These are phyloP conservation scores for Podarcis muralis DNA, from an alignment of 2,113 vertebrate genomes.

Conservation along the genomic window DNA sequence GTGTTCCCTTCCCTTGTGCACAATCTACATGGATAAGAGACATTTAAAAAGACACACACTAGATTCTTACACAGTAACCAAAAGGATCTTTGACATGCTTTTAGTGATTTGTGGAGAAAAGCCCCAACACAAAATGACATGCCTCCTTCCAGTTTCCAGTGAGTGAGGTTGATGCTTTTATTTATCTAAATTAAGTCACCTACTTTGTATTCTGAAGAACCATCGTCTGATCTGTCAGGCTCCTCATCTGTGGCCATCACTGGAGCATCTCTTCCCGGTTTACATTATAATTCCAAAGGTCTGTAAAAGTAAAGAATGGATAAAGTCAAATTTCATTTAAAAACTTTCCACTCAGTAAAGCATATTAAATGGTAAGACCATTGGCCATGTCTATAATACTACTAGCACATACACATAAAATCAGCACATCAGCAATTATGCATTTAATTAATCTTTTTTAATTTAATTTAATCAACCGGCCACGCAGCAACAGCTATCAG, in stretches of 20 bases:
- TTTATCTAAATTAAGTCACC: not conserved
- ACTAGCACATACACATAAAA: not conserved
- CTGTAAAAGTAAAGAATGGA: slow-evolving; percentile 40
- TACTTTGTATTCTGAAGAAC: slow-evolving; percentile 28
- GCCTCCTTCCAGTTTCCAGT: not conserved
- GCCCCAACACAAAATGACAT: not conserved
- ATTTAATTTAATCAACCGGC: too few species aligned
- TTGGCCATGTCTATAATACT: not conserved
- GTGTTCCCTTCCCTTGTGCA: not conserved
- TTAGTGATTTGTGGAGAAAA: not conserved
- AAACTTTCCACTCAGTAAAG: slow-evolving; percentile 3
- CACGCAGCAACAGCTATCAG: not conserved
- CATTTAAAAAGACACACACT: not conserved
- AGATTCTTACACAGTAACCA: not conserved
- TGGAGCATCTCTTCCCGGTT: slow-evolving; percentile 10
- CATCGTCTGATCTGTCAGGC: not conserved
- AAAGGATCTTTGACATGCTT: not conserved
- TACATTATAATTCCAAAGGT: slow-evolving; percentile 48
- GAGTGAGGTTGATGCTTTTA: not conserved
- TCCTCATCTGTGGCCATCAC: slow-evolving; percentile 47
- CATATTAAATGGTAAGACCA: not conserved
- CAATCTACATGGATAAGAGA: not conserved
- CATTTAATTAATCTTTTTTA: not conserved
- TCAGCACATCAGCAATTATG: not conserved
- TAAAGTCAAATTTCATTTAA: not conserved